These are phyloP conservation scores for Lepisosteus oculatus DNA, from an alignment of 2,113 vertebrate species.

Conservation along the genomic window DNA sequence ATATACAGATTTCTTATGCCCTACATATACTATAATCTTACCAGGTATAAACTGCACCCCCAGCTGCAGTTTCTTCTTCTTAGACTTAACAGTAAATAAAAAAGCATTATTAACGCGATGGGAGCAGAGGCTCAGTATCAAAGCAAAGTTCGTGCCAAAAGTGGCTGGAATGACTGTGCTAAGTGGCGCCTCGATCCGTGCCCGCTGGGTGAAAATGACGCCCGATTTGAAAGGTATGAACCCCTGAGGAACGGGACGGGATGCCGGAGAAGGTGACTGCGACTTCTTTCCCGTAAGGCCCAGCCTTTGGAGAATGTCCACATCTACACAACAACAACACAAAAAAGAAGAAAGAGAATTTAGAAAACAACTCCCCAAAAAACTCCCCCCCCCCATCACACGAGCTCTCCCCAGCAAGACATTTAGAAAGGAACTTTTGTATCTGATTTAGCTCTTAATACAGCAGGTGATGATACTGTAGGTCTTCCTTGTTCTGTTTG, in stretches of 20 bases:
- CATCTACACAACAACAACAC: conserved; percentile 68
- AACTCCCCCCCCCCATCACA: no score
- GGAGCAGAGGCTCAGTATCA: conserved; percentile 86
- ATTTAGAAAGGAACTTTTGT: background rate
- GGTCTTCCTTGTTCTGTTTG: no score
- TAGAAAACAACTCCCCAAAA: background rate
- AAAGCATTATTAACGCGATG: conserved; percentile 91
- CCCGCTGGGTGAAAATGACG: conserved; percentile 85
- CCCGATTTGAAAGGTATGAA: conserved; percentile 87
- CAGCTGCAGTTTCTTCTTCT: conserved; percentile 82
- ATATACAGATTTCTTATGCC: conserved; percentile 78
- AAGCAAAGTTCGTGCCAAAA: conserved; percentile 69
- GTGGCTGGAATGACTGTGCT: conserved; percentile 64
- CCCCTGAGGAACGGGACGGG: conserved; percentile 63
- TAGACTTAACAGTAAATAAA: conserved; percentile 82
- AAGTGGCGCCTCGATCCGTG: conserved; percentile 74
- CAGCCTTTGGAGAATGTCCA: conserved; percentile 87
- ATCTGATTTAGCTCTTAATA: conserved; percentile 1
- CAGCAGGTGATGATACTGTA: no score
- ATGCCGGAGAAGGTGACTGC: conserved; percentile 44
- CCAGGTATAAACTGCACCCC: conserved; percentile 85
- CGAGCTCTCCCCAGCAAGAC: no score
- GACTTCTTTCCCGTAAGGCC: conserved; percentile 77
- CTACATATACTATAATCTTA: conserved; percentile 76
- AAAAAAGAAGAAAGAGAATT: conserved; percentile 23